Evolutionary conservation across 2,797 vertebrate species (phyloP).

Genomic region (Muscicapa striata): DNA sequence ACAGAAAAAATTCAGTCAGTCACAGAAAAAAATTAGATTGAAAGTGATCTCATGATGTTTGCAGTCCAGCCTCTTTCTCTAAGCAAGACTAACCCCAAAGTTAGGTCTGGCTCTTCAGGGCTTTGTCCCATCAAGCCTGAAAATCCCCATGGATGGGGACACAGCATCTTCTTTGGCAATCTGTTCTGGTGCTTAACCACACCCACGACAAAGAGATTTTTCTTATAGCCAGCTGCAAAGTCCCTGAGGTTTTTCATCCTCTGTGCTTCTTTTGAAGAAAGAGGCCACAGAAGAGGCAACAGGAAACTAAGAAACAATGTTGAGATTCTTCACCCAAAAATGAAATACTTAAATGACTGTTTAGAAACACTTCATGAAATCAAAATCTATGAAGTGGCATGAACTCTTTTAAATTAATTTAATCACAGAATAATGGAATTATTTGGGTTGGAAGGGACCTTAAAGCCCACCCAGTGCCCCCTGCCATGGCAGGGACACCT

Average conservation of each 20-base stretch:
- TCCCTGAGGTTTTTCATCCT: background rate
- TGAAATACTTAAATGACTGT: background rate
- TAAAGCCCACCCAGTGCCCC: rapidly evolving
- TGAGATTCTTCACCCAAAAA: background rate
- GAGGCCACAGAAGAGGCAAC: background rate
- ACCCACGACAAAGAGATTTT: background rate
- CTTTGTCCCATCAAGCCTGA: background rate
- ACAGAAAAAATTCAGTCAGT: background rate
- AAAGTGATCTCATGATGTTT: background rate
- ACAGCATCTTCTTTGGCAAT: background rate
- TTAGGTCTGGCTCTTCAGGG: background rate
- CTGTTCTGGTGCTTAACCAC: background rate
- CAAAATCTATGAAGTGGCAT: background rate
- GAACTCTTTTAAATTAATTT: background rate
- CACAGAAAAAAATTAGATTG: background rate
- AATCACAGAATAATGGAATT: background rate
- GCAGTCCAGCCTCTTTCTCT: background rate
- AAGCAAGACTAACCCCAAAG: background rate
- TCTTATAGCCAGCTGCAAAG: background rate
- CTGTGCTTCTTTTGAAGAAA: background rate
- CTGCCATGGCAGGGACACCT: background rate
- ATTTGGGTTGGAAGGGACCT: background rate
- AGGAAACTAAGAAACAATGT: background rate
- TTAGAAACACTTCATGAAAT: background rate
- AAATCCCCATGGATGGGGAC: background rate